Base-by-base conservation (phyloP, 2,888 invertebrate genomes). In the Heliothis peltigera region DNA sequence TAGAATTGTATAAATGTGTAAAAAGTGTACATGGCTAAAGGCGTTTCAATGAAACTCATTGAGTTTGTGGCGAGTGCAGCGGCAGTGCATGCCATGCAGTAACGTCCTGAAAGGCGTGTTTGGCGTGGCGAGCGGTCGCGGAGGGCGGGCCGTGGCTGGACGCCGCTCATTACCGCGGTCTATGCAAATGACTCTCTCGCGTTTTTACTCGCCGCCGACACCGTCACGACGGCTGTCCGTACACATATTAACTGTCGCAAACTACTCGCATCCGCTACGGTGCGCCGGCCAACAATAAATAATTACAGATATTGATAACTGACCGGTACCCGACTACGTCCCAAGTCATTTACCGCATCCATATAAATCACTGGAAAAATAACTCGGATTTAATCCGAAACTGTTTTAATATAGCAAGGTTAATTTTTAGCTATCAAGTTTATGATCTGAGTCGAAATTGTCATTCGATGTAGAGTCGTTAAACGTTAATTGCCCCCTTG, bases 131-230 rank as follows among this genome's bases (percentile, higher is more conserved):
- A 76, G 82, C 65, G 76, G 73, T 72, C 65, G 82, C 70, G 77
- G 73, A 81, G 77, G 82, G 82, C 75, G 83, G 75, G 75, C 70
- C 74, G 76, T 72, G 75, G 82, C 83, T 62, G 71, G 77, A 75
- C 73, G 84, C 78, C 85, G 85, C 89, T 91, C 90, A 91, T 91
- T 91, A 94, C 90, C 85, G 89, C 89, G 87, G 87, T 89, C 91
- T 91, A 94, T 94, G 94, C 89, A 94, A 95, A 95, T 94, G 91
- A 92, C 88, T 88, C 88, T 84, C 85, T 90, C 84, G 90, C 87
- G 91, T 93, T 94, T 92, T 92, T 91, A 87, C 90, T 84, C 83
- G 86, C 85, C 87, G 86, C 89, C 89, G 84, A 85, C 87, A 85
- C 86, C 81, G 84, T 89, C 87, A 89, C 91, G 90, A 91, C 90